Evolutionary conservation across 2,888 invertebrate genomes (phyloP), one percentile per base, ranked within the genome.

Genomic region (Pachydiplax longipennis): DNA sequence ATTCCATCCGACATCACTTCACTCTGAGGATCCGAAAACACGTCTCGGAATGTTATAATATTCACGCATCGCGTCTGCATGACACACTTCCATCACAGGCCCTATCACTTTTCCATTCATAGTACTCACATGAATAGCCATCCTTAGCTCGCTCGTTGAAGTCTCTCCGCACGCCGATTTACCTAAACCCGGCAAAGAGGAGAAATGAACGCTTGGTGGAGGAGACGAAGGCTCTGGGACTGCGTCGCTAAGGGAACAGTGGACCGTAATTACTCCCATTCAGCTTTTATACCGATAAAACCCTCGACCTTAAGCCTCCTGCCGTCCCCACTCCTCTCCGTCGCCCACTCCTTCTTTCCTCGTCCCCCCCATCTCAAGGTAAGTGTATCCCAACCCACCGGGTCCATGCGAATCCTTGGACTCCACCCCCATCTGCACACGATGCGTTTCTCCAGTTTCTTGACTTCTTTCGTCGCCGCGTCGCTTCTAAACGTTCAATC

Each of bases 251-350:
- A 61, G 87, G 87, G 87, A 87, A 87, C 87, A 87, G 87, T 87
- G 87, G 87, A 61, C 65, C n/a, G 87, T 87, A 87, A 87, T 87
- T 87, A 87, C 87, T 87, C 87, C 87, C 87, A 87, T 87, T 87
- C 87, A 87, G 61, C 87, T 87, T 87, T 87, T 87, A 87, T 87
- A 87, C 61, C 87, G 87, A 87, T 87, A 87, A 87, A 87, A 87
- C 87, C 87, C 87, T 87, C 87, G 87, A 87, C 87, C 87, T 87
- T 87, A 87, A 40, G 87, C 22, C 22, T 8, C 61, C 87, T 58
- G 22, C 65, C 8, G 8, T 1, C 87, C 61, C 25, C 61, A 18
- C 22, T 35, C 37, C 37, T 31, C 25, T 22, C 83, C 87, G 12
- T 61, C 87, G 22, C 61, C 61, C 61, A 58, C 61, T 22, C 37